phyloP scores from a whole-genome alignment of 2,113 vertebrate genomes.

The Atractosteus spatula region DNA sequence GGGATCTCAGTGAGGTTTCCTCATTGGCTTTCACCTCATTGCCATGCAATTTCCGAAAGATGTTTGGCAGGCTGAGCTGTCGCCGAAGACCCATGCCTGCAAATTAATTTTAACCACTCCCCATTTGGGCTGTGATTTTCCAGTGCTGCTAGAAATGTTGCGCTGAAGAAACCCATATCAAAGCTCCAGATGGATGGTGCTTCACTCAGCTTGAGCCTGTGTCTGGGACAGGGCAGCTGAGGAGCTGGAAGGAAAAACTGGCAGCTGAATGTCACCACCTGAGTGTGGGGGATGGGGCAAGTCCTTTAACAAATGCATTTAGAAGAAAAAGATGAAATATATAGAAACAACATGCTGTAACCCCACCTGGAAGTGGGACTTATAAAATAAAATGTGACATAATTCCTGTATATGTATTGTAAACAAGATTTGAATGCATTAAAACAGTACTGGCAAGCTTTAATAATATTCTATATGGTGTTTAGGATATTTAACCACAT shows the following conservation, averaged over 20 bases:
- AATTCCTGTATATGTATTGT: too few species aligned
- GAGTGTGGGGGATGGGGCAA: not conserved
- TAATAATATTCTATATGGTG: too few species aligned
- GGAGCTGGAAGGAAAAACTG: not conserved
- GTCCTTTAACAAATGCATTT: too few species aligned
- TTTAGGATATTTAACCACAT: too few species aligned
- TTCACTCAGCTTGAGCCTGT: not conserved
- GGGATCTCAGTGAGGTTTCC: not conserved
- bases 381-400: too few species aligned
- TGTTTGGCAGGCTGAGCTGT: not conserved
- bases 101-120: not conserved
- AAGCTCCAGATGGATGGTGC: too few species aligned
- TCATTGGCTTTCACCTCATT: not conserved
- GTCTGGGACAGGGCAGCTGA: not conserved
- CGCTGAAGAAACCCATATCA: not conserved
- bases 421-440: too few species aligned
- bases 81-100: not conserved
- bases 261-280: not conserved
- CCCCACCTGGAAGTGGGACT: too few species aligned
- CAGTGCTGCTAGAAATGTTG: not conserved
- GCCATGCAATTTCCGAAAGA: not conserved
- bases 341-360: not conserved
- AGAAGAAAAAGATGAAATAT: not conserved
- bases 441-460: too few species aligned
- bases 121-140: not conserved